Base-by-base conservation (phyloP, 1,140 invertebrate genomes). In the Atopsyche davidsoni region DNA sequence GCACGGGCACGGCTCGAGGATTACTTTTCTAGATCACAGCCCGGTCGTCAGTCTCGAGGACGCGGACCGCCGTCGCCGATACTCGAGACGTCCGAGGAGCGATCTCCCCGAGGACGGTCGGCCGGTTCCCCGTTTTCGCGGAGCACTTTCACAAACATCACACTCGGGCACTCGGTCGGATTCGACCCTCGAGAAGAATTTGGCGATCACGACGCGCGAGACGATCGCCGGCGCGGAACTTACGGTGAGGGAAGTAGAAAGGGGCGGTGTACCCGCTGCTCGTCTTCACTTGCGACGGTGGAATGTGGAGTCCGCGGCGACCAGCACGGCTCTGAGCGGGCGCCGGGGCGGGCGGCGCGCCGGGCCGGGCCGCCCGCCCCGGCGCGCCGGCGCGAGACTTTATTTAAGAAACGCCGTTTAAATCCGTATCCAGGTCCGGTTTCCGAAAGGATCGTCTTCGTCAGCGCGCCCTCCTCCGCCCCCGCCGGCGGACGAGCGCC, bases 251-350 rank as follows among this genome's bases (percentile, higher is more conserved):
- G 46, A 40, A 49, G 55, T 38, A 49, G 36, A 46, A 28, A 52
- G 46, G 48, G 57, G 44, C 53, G 35, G 52, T 47, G 31, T 45
- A 38, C 42, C 51, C 51, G 43, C 46, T 48, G 46, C 45, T 42
- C 46, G 36, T 44, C 40, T 50, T 38, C 52, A 58, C 55, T 49
- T 46, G 46, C 51, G 34, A 43, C 63, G 70, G 66, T 75, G 73
- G 73, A 76, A 75, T 76, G 73, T 75, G 67, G 70, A 73, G 72
- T 73, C 71, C 71, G 70, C 71, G 64, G 66, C 65, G 66, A 65
- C 70, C 70, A 64, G 60, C 67, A 68, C 70, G 64, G 70, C 72
- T 75, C 72, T 75, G 69, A 70, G 55, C 21, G 3, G 17, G 11
- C 42, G 31, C 61, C 62, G 59, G 59, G 51, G 61, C 44, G 11